phyloP scores from a whole-genome alignment of 1,140 invertebrate genomes.

The Caenorhabditis briggsae region DNA sequence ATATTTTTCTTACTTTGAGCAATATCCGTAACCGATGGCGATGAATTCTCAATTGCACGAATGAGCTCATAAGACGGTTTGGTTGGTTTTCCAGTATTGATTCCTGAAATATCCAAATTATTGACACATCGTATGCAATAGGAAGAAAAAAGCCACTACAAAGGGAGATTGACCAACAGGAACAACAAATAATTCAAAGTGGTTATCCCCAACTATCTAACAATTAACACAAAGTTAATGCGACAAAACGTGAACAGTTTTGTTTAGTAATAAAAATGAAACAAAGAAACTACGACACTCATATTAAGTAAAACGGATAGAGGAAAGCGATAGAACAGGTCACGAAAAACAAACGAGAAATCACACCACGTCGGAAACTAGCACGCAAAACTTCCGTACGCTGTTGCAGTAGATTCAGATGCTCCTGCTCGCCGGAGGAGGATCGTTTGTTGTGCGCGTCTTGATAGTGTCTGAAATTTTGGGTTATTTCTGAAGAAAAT shows the following conservation, averaged over 20 bases:
- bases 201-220: too few species aligned
- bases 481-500: background rate
- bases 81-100: slow-evolving; percentile 40
- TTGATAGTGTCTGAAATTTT: slow-evolving; percentile 27
- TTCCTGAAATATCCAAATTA: slow-evolving; percentile 2
- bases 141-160: background rate
- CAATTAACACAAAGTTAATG: too few species aligned
- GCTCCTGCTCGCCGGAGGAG: background rate
- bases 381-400: slow-evolving; percentile 51
- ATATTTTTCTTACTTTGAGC: slow-evolving; percentile 14
- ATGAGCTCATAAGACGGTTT: slow-evolving; percentile 59
- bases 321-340: background rate
- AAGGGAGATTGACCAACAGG: too few species aligned
- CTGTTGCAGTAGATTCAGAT: slow-evolving; percentile 33
- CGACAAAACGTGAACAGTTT: background rate
- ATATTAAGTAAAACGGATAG: background rate
- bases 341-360: slow-evolving; percentile 36
- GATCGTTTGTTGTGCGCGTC: background rate
- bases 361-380: slow-evolving; percentile 58
- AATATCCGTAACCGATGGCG: slow-evolving; percentile 16
- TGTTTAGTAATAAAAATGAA: background rate
- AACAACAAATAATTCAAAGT: too few species aligned
- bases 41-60: slow-evolving; percentile 15
- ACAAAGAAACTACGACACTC: background rate
- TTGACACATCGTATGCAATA: background rate